phyloP scores from a whole-genome alignment of 2,113 vertebrate species.

The Cygnus atratus region DNA sequence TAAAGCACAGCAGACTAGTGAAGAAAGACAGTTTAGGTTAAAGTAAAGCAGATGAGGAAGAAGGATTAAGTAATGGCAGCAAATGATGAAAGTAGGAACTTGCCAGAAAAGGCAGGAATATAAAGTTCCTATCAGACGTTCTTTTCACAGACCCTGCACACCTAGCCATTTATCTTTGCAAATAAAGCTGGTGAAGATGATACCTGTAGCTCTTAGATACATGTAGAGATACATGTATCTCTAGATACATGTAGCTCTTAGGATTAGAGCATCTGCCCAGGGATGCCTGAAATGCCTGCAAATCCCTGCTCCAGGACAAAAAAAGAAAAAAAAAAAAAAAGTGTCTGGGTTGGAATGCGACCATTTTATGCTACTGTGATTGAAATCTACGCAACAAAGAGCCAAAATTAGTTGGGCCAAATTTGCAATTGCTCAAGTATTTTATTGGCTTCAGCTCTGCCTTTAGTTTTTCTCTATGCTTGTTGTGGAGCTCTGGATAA shows the following conservation, averaged over 20 bases:
- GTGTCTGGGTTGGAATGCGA: background rate
- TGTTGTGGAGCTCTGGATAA: background rate
- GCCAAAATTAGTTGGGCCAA: background rate
- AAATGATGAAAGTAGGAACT: background rate
- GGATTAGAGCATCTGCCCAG: background rate
- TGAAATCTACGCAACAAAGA: constrained; percentile 17
- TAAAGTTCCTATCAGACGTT: background rate
- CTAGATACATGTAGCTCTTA: background rate
- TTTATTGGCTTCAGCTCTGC: background rate
- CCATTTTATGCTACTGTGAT: background rate
- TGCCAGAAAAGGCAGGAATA: background rate
- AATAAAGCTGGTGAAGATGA: background rate
- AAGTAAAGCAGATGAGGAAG: background rate
- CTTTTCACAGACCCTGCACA: accelerated
- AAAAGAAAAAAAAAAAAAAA: background rate
- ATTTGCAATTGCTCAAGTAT: constrained; percentile 18
- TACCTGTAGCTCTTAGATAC: no score
- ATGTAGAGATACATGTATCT: no score
- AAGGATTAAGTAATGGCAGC: background rate
- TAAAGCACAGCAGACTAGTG: background rate
- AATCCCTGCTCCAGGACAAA: background rate
- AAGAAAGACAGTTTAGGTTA: background rate
- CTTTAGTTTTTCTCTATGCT: background rate
- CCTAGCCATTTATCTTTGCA: background rate
- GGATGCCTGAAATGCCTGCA: background rate